Evolutionary conservation across 2,888 invertebrate species (phyloP).

Genomic region (Stenichneumon culpator): DNA sequence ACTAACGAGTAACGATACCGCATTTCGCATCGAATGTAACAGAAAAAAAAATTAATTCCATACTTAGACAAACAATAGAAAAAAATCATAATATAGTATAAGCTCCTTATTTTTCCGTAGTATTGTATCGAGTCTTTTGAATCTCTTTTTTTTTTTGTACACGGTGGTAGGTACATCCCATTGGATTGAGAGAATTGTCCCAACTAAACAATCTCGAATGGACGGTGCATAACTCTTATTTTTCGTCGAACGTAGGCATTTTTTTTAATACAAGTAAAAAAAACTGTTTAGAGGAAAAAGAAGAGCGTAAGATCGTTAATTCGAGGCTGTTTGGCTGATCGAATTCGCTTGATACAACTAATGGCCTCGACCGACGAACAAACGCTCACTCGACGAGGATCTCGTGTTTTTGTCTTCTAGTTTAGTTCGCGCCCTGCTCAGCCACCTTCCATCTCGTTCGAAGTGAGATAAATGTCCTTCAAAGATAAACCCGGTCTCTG

Average conservation of each 20-base stretch:
- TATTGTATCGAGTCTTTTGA: conserved; percentile 78
- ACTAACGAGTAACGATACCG: conserved; percentile 64
- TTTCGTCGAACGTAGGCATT: background rate
- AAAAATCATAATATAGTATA: conserved; percentile 68
- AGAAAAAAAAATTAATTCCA: conserved; percentile 59
- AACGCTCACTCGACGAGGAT: conserved; percentile 48
- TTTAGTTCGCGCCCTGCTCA: conserved; percentile 39
- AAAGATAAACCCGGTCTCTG: background rate
- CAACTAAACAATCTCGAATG: conserved; percentile 49
- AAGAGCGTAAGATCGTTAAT: conserved; percentile 32
- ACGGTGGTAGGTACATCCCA: conserved; percentile 75
- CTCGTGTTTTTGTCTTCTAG: conserved; percentile 35
- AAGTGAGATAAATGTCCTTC: background rate
- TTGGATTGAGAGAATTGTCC: conserved; percentile 57
- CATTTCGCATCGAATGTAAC: conserved; percentile 53
- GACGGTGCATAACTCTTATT: conserved; percentile 23
- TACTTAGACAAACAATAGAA: conserved; percentile 53
- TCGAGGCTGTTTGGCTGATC: conserved; percentile 42
- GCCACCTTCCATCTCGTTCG: conserved; percentile 13
- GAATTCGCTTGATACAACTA: conserved; percentile 24
- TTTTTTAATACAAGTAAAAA: background rate
- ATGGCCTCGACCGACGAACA: conserved; percentile 54
- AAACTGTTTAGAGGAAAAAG: conserved; percentile 19
- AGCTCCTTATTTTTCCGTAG: conserved; percentile 76
- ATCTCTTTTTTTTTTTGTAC: conserved; percentile 77